Conservation (phyloP, 2,113 vertebrate species). For the Sardina pilchardus region DNA sequence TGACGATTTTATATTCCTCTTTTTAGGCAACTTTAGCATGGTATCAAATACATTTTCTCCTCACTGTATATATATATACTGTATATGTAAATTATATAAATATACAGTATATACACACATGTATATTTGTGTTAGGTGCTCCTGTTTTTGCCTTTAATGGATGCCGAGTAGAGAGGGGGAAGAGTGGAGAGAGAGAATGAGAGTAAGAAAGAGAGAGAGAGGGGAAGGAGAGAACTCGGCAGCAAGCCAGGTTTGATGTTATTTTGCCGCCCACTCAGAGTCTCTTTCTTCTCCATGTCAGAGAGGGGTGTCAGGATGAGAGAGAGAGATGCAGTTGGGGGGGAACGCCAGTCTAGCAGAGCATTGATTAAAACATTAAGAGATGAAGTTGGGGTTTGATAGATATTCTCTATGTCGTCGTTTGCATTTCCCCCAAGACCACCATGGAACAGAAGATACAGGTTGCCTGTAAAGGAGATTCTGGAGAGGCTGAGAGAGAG, state of each 20-base stretch:
- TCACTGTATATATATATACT: background rate
- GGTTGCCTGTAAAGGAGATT: background rate
- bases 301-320: constrained; percentile 33
- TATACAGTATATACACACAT: background rate
- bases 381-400: constrained; percentile 9
- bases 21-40: no score
- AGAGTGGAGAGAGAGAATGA: background rate
- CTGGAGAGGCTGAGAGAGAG: background rate
- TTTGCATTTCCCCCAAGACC: background rate
- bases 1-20: no score
- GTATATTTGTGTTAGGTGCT: background rate
- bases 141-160: background rate
- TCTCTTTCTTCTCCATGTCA: constrained; percentile 28
- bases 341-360: constrained; percentile 5
- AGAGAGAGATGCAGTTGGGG: constrained; percentile 19
- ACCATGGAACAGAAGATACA: background rate
- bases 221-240: constrained; percentile 20
- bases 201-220: background rate
- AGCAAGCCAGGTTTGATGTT: constrained; percentile 37
- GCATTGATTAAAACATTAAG: constrained; percentile 36
- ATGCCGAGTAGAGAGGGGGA: background rate
- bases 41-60: no score
- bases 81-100: background rate
- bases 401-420: background rate
- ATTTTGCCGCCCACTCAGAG: constrained; percentile 30